phyloP scores from a whole-genome alignment of 2,113 vertebrate genomes.

The Oceanites oceanicus region DNA sequence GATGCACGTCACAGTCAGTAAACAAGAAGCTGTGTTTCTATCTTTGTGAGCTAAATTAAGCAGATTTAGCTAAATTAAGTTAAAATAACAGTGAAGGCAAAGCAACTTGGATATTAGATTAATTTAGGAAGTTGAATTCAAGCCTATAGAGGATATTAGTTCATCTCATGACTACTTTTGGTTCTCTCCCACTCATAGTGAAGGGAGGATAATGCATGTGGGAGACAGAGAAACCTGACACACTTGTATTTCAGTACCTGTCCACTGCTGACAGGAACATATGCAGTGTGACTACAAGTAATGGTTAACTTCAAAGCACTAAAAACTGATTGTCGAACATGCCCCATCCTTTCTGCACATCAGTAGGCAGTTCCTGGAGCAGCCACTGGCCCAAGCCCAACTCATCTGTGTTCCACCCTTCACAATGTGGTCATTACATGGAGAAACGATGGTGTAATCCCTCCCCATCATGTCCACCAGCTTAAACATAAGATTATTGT shows the following conservation, averaged over 20 bases:
- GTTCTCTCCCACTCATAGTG: not conserved
- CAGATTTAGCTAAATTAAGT: not conserved
- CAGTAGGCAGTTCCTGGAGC: not conserved
- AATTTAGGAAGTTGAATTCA: constrained; percentile 24
- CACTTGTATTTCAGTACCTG: constrained; percentile 27
- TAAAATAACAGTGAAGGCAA: constrained; percentile 5
- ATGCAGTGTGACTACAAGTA: constrained; percentile 1
- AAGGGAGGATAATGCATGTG: not conserved
- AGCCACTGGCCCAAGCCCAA: not conserved
- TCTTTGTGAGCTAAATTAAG: not conserved
- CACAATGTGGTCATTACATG: not conserved
- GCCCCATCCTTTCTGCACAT: constrained; percentile 10
- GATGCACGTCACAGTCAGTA: not conserved
- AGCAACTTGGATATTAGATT: constrained; percentile 13
- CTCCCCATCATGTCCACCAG: not conserved
- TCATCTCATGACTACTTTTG: constrained; percentile 11
- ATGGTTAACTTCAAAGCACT: constrained; percentile 47
- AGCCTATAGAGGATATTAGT: not conserved
- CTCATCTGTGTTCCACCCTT: constrained; percentile 7
- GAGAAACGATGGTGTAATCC: not conserved
- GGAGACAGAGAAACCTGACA: constrained; percentile 24
- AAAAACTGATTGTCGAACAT: not conserved
- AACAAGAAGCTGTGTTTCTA: not conserved
- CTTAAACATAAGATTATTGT: not conserved
- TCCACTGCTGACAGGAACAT: constrained; percentile 7